These are phyloP conservation scores for Meghimatium bilineatum DNA, from an alignment of 2,888 invertebrate species.

Conservation along the genomic window DNA sequence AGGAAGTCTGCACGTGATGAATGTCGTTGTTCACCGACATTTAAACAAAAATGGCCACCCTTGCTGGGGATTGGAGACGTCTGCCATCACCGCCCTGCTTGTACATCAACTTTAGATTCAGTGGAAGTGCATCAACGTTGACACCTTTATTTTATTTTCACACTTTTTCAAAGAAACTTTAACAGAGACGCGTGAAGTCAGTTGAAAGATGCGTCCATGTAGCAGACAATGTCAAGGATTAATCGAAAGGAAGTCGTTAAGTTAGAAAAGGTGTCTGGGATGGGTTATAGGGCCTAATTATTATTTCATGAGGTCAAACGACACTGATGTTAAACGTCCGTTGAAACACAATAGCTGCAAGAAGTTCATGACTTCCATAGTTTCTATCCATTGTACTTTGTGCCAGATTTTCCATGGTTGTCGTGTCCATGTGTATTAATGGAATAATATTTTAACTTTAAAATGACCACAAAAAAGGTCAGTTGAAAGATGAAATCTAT, in stretches of 20 bases:
- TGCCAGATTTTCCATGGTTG: not conserved
- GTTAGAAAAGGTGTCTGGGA: not conserved
- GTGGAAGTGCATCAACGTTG: not conserved
- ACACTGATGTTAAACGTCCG: constrained; percentile 3
- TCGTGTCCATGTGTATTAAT: not conserved
- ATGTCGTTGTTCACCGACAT: not conserved
- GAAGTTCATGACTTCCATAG: not conserved
- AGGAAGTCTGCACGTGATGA: not conserved
- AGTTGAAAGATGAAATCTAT: too few species aligned
- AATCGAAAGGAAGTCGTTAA: not conserved
- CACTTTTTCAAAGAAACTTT: not conserved
- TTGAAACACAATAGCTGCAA: not conserved
- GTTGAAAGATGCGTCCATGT: not conserved
- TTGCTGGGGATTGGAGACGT: not conserved
- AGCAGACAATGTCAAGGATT: not conserved
- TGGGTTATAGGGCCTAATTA: not conserved
- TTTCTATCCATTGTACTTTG: not conserved
- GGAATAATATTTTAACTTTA: too few species aligned
- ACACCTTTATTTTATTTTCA: not conserved
- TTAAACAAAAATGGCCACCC: not conserved
- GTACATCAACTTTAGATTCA: not conserved
- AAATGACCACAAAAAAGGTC: too few species aligned
- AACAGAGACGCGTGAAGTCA: not conserved
- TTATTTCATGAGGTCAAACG: constrained; percentile 14
- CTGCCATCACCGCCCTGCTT: not conserved